A percentile compares a stretch with the other conserved stretches of the same genome.
phyloP scores from a whole-genome alignment of 1,140 invertebrate species.

The Palaemon carinicauda region DNA sequence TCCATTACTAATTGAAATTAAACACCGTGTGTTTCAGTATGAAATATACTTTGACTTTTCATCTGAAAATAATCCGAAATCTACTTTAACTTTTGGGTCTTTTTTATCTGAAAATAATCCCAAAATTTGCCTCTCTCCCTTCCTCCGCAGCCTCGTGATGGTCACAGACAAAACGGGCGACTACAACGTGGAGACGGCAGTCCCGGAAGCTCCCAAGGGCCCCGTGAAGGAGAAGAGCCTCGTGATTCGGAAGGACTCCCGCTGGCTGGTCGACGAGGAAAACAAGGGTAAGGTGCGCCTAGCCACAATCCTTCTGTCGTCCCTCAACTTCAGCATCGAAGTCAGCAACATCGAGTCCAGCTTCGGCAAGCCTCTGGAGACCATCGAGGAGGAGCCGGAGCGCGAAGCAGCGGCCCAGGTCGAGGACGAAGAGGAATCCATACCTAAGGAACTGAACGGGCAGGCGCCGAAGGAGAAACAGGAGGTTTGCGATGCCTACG shows the following conservation, averaged over 20 bases:
- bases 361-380: slow-evolving; percentile 34
- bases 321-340: slow-evolving; percentile 58
- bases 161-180: slow-evolving; percentile 36
- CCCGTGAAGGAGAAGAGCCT: slow-evolving; percentile 55
- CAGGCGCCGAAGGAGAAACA: not conserved
- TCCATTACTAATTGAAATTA: no score
- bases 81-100: no score
- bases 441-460: not conserved
- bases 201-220: not conserved
- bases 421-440: not conserved
- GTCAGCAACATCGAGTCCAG: slow-evolving; percentile 48
- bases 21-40: no score
- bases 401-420: slow-evolving; percentile 12
- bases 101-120: no score
- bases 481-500: not conserved
- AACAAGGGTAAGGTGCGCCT: slow-evolving; percentile 54
- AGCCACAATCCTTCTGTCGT: slow-evolving; percentile 52
- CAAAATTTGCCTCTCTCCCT: not conserved
- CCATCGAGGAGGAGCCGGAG: slow-evolving; percentile 34
- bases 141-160: slow-evolving; percentile 48
- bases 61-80: no score
- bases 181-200: slow-evolving; percentile 49
- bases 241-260: slow-evolving; percentile 54
- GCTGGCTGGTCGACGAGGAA: slow-evolving; percentile 57
- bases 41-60: no score